Percentiles rank a stretch among this genome's conserved stretches.
phyloP scores from a whole-genome alignment of 2,113 vertebrate species.

The Mesoclemmys tuberculata region DNA sequence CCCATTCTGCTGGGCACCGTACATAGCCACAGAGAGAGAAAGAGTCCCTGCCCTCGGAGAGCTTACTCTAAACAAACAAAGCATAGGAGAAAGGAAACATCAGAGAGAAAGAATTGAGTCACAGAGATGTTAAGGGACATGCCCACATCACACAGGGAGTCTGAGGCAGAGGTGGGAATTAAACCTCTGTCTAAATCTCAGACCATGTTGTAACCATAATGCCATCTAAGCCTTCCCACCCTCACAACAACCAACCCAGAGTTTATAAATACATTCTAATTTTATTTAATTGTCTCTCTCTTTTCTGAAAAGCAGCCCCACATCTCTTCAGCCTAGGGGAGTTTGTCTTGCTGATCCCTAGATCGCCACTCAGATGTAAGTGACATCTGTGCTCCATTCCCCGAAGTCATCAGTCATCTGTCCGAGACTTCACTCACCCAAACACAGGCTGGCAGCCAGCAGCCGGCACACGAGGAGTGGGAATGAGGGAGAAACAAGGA shows the following conservation, averaged over 20 bases:
- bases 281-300: neutral
- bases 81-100: neutral
- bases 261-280: neutral
- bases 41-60: neutral
- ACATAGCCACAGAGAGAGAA: neutral
- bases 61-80: neutral
- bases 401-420: neutral
- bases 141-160: neutral
- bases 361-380: neutral
- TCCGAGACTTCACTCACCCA: neutral
- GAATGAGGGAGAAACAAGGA: neutral
- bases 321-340: neutral
- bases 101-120: neutral
- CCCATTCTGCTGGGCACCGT: neutral
- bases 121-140: neutral
- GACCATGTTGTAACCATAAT: neutral
- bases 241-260: neutral
- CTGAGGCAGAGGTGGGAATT: neutral
- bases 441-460: neutral
- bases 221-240: no score
- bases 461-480: neutral
- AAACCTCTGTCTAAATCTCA: neutral
- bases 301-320: neutral
- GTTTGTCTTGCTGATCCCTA: neutral
- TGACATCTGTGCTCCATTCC: rapidly evolving